Evolutionary conservation across 2,888 invertebrate species (phyloP), one percentile per base, ranked within the genome.

Genomic region (Stratiomys singularior): DNA sequence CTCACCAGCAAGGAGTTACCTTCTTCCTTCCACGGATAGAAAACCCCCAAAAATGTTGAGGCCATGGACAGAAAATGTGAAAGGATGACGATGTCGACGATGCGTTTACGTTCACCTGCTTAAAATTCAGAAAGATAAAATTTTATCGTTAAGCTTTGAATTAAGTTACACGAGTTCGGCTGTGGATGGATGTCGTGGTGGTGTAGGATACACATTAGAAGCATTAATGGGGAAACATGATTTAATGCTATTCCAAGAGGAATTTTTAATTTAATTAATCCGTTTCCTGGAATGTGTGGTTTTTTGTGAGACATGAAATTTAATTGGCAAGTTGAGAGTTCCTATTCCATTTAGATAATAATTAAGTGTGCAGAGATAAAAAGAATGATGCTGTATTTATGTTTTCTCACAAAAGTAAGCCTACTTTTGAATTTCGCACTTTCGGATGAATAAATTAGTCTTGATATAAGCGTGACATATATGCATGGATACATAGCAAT

Each of bases 71-170:
- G 44, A 44, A 25, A 25, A 60, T 25, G 69, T 1, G 23, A 67
- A 60, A 74, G 74, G 37, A 66, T 15, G 28, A 3, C 25, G 9
- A 27, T 11, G 66, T 52, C 28, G 18, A 76, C 46, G 77, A 77
- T 69, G 58, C 69, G 77, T 69, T 77, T 77, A 58, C 77, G 23
- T 69, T 69, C 77, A 77, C 77, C 77, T 77, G 77, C 47, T 77
- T 77, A 77, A 77, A 77, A 77, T 77, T 77, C 77, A 69, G 60
- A 69, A 60, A 77, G 77, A 77, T 77, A 77, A 77, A 77, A 77
- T 77, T 77, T 77, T 77, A 77, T 77, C 63, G 69, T 56, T 23
- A 63, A 77, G 64, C 67, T 77, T 64, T 63, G 67, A 64, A 77
- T 64, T 66, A 67, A 67, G 76, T 63, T 64, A 64, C 30, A 21